phyloP scores from a whole-genome alignment of 53 echinoderm and acorn worm species.

The Apostichopus leukothele region DNA sequence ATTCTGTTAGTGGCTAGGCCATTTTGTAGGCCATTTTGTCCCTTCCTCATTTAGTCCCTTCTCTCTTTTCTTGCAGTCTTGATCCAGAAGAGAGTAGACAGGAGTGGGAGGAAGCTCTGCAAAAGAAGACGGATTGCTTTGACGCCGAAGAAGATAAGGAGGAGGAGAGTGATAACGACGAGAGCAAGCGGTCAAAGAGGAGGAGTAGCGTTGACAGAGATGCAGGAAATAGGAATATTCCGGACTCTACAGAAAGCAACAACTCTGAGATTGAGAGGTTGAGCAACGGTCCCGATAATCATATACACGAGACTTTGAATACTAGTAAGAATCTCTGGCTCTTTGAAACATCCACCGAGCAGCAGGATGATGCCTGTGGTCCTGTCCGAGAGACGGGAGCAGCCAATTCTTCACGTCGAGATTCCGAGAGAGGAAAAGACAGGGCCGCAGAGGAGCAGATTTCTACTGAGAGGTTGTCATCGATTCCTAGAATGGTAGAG shows the following conservation, averaged over 20 bases:
- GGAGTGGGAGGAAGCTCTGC: slow-evolving; percentile 26
- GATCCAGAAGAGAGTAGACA: slow-evolving; percentile 32
- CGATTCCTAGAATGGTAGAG: not conserved
- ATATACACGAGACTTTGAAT: not conserved
- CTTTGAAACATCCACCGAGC: not conserved
- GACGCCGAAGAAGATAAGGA: not conserved
- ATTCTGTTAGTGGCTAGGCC: too few species aligned
- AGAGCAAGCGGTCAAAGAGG: not conserved
- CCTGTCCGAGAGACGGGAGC: not conserved
- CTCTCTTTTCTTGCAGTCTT: not conserved
- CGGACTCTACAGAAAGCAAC: not conserved
- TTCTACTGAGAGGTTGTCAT: not conserved
- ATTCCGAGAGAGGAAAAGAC: not conserved
- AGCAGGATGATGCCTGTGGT: not conserved
- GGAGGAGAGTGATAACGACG: not conserved
- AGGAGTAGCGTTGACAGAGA: not conserved
- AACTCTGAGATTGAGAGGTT: not conserved
- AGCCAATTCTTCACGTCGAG: not conserved
- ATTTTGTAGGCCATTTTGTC: too few species aligned
- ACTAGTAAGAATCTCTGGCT: not conserved
- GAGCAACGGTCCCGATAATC: not conserved
- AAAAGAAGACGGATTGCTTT: slow-evolving; percentile 18
- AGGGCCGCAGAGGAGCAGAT: not conserved
- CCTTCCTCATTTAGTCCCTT: too few species aligned
- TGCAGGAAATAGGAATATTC: not conserved